Evolutionary conservation across 2,113 vertebrate species (phyloP), one percentile per base, ranked within the genome.

Genomic region (Catharus bicknelli): DNA sequence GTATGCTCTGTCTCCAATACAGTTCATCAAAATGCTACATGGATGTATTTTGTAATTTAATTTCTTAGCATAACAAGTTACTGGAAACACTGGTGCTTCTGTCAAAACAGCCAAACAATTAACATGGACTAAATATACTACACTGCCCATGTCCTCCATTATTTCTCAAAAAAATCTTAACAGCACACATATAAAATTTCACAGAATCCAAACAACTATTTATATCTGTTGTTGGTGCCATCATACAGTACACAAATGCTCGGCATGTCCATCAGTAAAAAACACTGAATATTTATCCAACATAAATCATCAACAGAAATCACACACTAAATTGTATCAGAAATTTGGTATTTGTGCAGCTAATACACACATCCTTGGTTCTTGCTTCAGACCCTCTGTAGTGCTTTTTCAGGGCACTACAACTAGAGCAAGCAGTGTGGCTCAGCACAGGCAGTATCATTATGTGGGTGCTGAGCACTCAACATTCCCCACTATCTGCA

Each of bases 381-480:
- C 42, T 51, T 67, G 18, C 64, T 81, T 29, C 73, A 88, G 72
- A 62, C 14, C 4, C 25, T 50, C n/a, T 70, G 11, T 11, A 67
- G 32, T 27, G 11, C 50, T 80, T 58, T 53, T 34, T 47, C 17
- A 29, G 3, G 19, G 14, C 0, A 0, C 23, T 36, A 7, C 34
- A 83, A 30, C 15, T 32, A 17, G 10, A 66, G n/a, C 32, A 58
- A 74, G 48, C 0, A 54, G 29, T 0, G 1, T 3, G 38, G 25
- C 17, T 13, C 40, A 77, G 32, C 22, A 62, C 4, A 42, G 50
- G 27, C 38, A 90, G 50, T 47, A 32, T 3, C 32, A 16, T 16
- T 63, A 20, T 2, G 26, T 8, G 21, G 20, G 23, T 63, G 29
- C 73, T 40, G 47, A 90, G 40, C 61, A 53, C 26, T 26, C 55